These are phyloP conservation scores for Amia ocellicauda DNA, from an alignment of 2,113 vertebrate species.

Conservation along the genomic window DNA sequence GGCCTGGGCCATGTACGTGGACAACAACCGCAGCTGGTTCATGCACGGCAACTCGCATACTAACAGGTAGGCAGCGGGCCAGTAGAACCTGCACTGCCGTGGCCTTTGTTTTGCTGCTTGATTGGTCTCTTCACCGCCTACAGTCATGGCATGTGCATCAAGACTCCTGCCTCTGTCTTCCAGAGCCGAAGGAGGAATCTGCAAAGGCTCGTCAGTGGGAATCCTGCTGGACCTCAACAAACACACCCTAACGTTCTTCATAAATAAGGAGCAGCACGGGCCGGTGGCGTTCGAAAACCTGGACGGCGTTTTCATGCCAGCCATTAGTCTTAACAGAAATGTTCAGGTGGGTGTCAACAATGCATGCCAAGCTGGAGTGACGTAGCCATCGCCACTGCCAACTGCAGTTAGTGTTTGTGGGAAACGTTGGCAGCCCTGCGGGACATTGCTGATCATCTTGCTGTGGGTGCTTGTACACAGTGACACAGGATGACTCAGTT, in stretches of 20 bases:
- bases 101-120: background rate
- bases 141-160: too few species aligned
- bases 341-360: conserved; percentile 76
- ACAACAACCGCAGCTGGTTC: conserved; percentile 99
- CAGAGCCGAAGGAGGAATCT: conserved; percentile 93
- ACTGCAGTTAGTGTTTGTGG: too few species aligned
- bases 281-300: conserved; percentile 88
- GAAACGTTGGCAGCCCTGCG: too few species aligned
- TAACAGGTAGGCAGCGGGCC: conserved; percentile 71
- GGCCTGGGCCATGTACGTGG: conserved; percentile 98
- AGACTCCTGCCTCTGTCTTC: conserved; percentile 18
- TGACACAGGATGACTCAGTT: too few species aligned
- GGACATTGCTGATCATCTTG: too few species aligned
- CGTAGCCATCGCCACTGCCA: too few species aligned
- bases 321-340: conserved; percentile 93
- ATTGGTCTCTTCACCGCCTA: background rate
- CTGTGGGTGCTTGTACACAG: too few species aligned
- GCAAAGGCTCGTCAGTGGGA: conserved; percentile 84
- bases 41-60: conserved; percentile 99
- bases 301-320: conserved; percentile 93
- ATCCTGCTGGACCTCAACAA: conserved; percentile 90
- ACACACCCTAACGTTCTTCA: conserved; percentile 87
- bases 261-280: conserved; percentile 94
- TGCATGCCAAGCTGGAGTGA: background rate
- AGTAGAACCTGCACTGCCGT: background rate